Evolutionary conservation across 2,113 vertebrate species (phyloP), one percentile per base, ranked within the genome.

Genomic region (Physeter macrocephalus): DNA sequence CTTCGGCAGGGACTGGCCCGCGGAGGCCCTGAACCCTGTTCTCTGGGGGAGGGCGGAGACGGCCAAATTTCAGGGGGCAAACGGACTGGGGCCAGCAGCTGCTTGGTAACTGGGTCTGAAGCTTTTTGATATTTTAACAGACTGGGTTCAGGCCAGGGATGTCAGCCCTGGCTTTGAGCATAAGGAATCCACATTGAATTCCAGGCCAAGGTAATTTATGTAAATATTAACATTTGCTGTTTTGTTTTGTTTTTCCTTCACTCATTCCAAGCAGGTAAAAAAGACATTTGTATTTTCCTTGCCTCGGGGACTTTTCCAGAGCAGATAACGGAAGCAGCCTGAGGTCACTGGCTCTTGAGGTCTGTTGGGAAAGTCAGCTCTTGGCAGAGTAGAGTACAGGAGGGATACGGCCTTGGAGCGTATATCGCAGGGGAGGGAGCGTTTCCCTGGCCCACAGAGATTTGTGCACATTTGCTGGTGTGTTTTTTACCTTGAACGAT

Each of bases 301-400:
- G 20, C 71, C 67, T 71, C 27, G 3, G 31, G 36, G 91, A 64
- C 13, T 92, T 88, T 78, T 78, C 77, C 69, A 52, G 94, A 59
- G 15, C 67, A n/a, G 54, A 46, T 82, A 49, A 29, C 57, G 14
- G 54, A 23, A 34, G 83, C 77, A 64, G 71, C 74, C 43, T 1
- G 43, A 46, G 36, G 83, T 54, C 77, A 14, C 36, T 8, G 54
- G 34, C n/a, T 46, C 36, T 72, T 15, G 8, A 11, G 64, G 59
- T 27, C 81, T 7, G 6, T 0, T 3, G 39, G 13, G 23, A 25
- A 14, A 21, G 31, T 23, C 7, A 46, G 59, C 3, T 34, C 71
- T 3, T 8, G 31, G 62, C n/a, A 0, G 4, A 29, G 10, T 13
- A 9, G 41, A 34, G 43, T 5, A 4, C 0, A 14, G 61, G 54